phyloP scores from a whole-genome alignment of 2,797 vertebrate species.

The Parauchenoglanis punctatus region DNA sequence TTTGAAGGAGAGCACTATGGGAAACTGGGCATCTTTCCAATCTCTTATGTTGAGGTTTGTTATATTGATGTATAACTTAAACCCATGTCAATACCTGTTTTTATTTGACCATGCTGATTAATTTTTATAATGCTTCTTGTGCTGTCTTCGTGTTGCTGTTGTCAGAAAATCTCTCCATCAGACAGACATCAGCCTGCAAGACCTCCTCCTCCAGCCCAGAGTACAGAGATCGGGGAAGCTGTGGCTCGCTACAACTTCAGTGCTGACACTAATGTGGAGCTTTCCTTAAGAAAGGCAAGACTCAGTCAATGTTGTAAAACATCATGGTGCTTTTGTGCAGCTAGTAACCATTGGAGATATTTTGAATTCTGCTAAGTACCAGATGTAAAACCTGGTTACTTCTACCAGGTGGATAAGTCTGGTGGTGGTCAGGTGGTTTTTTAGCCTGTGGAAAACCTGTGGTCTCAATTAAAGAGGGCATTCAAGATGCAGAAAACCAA shows the following conservation, averaged over 20 bases:
- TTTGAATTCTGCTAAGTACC: neutral
- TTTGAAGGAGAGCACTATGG: constrained; percentile 84
- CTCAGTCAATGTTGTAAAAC: neutral
- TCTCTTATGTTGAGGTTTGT: constrained; percentile 86
- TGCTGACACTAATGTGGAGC: constrained; percentile 86
- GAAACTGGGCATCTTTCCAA: constrained; percentile 84
- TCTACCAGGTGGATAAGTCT: neutral
- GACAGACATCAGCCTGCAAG: constrained; percentile 82
- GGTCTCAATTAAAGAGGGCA: neutral
- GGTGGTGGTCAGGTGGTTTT: neutral
- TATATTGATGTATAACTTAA: neutral
- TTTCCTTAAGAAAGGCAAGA: constrained; percentile 85
- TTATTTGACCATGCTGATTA: neutral
- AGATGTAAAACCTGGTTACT: neutral
- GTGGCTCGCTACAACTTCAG: constrained; percentile 86
- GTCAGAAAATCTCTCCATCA: constrained; percentile 78
- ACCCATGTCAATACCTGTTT: neutral
- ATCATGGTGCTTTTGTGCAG: neutral
- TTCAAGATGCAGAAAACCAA: neutral
- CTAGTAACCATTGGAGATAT: neutral
- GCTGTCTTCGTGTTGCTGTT: constrained; percentile 16
- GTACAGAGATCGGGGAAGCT: constrained; percentile 85
- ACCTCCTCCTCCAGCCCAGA: constrained; percentile 82
- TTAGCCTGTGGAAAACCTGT: neutral
- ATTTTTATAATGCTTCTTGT: neutral